Evolutionary conservation across 1,140 invertebrate species (phyloP), one percentile per base, ranked within the genome.

Genomic region (Kradibia gibbosae): DNA sequence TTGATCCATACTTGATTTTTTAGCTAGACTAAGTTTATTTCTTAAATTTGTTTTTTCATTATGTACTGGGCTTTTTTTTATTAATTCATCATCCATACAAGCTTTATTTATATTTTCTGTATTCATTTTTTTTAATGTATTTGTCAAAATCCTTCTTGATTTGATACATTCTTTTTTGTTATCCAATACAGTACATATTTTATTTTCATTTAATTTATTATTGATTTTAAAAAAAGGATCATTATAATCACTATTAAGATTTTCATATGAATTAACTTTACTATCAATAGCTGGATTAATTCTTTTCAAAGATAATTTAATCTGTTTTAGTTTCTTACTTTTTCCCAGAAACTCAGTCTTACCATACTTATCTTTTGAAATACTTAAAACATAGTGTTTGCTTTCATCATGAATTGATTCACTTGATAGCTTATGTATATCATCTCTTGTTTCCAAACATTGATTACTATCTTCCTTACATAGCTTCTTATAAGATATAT

Each of bases 311-410:
- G 60, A 31, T 60, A 84, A 70, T 34, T 25, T 80, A 34, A 53
- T 78, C 45, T 84, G 83, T 72, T 65, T 80, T 1, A 80, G 15
- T 72, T 60, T 82, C 55, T 82, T 84, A 57, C 77, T 65, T 22
- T 72, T 73, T 2, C 77, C 50, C 22, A 25, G 8, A 60, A 62
- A 82, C 45, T 81, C 62, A 60, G 31, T 71, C 10, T 78, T 74
- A 48, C 70, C 76, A 80, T 28, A 71, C 71, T 48, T 70, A 76
- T 20, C 71, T 70, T 75, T 80, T 7, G 78, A 83, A 76, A 83
- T 17, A 55, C 72, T 31, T 50, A 83, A 76, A 13, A 60, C 10
- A 28, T 67, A 55, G 3, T 57, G 1, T 53, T 74, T 50, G 42
- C 55, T 71, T 57, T 31, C 70, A 60, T 62, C 15, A 15, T 71